A percentile compares a stretch with the other conserved stretches of the same genome.
phyloP scores from a whole-genome alignment of 2,797 vertebrate genomes.

The Myotis daubentonii region DNA sequence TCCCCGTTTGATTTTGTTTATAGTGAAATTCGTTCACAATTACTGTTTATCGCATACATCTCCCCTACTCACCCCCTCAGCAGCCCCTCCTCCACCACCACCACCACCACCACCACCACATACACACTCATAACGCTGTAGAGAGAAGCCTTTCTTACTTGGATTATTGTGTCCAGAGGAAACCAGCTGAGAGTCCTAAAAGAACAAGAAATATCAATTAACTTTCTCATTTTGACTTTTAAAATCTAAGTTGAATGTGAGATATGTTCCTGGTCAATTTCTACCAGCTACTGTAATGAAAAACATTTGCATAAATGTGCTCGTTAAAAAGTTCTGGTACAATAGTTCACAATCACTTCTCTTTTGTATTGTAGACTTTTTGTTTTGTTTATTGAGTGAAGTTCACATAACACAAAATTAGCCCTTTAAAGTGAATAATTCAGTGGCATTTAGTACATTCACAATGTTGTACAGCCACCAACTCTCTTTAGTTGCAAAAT shows the following conservation, averaged over 20 bases:
- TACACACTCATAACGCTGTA: neutral
- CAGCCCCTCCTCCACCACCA: neutral
- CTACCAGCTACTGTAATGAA: neutral
- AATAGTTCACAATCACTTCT: neutral
- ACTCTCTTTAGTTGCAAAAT: neutral
- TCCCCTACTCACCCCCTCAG: neutral
- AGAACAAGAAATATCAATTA: slow-evolving; percentile 82
- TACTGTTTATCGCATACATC: neutral
- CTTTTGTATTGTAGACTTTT: neutral
- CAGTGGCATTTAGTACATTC: neutral
- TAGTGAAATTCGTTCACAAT: neutral
- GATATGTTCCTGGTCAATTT: slow-evolving; percentile 7
- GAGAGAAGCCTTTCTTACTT: slow-evolving; percentile 84
- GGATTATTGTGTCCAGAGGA: slow-evolving; percentile 86
- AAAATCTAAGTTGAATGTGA: slow-evolving; percentile 57
- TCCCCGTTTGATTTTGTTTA: neutral
- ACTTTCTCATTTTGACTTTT: slow-evolving; percentile 56
- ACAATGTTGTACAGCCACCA: neutral
- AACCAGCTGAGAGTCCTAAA: slow-evolving; percentile 87
- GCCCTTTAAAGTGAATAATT: neutral
- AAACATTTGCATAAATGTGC: neutral
- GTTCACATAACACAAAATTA: neutral
- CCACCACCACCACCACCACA: neutral
- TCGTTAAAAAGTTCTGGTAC: neutral
- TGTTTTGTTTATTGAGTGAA: slow-evolving; percentile 14